Evolutionary conservation across 1,140 invertebrate genomes (phyloP).

Genomic region (Muscidifurax raptorellus): DNA sequence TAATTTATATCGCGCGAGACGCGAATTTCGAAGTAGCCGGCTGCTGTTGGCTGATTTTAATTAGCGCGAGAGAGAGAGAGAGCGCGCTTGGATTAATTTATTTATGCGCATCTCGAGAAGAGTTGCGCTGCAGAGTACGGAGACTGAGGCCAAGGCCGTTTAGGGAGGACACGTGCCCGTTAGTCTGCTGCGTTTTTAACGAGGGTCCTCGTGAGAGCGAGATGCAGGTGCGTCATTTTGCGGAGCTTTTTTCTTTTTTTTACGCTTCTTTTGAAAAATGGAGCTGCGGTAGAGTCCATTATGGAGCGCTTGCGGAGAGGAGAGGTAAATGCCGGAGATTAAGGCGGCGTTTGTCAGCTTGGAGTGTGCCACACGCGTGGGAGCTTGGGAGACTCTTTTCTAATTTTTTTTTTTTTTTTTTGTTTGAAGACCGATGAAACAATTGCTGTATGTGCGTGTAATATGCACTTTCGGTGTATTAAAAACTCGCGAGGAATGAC

Average conservation of each 20-base stretch:
- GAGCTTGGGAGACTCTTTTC: too few relatives aligned
- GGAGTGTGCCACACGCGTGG: too few relatives aligned
- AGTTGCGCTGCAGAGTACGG: background rate
- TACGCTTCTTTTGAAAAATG: too few relatives aligned
- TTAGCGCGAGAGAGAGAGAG: constrained; percentile 1
- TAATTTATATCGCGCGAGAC: constrained; percentile 38
- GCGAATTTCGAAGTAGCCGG: constrained; percentile 18
- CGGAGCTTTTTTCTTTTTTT: background rate
- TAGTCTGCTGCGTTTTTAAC: background rate
- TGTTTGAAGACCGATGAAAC: too few relatives aligned
- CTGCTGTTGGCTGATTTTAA: constrained; percentile 16
- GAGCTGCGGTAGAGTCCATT: background rate
- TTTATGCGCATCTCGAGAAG: background rate
- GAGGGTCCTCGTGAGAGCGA: background rate
- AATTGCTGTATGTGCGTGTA: too few relatives aligned
- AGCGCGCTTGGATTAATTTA: background rate
- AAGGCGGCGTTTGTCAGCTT: background rate
- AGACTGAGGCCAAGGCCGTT: background rate
- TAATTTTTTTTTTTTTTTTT: too few relatives aligned
- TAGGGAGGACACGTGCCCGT: background rate
- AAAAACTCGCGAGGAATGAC: too few relatives aligned
- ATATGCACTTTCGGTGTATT: too few relatives aligned
- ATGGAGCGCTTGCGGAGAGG: background rate
- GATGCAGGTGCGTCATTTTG: too few relatives aligned
- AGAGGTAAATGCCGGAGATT: background rate